A percentile compares a stretch with the other conserved stretches of the same genome.
These are phyloP conservation scores for Lutjanus erythropterus DNA, from an alignment of 2,113 vertebrate genomes.

Conservation along the genomic window DNA sequence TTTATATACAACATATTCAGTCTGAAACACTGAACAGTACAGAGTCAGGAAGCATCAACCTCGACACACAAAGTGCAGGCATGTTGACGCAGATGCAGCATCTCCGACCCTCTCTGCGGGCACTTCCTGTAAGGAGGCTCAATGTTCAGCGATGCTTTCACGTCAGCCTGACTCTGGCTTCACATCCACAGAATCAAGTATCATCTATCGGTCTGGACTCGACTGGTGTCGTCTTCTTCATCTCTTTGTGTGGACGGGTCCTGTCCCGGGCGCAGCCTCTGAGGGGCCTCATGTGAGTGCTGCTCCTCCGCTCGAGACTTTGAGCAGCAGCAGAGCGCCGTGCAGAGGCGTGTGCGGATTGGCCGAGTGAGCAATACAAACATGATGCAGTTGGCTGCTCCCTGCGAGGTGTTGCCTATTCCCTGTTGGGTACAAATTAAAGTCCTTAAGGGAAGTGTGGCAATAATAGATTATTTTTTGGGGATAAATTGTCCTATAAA, in stretches of 20 bases:
- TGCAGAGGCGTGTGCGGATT: conserved; percentile 85
- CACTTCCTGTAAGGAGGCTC: conserved; percentile 46
- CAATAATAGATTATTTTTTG: not conserved
- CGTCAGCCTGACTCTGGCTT: not conserved
- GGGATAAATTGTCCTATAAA: not conserved
- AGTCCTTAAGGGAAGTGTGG: not conserved
- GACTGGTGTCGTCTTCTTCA: conserved; percentile 17
- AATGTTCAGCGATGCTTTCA: not conserved
- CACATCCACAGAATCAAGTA: not conserved
- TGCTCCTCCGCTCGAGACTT: not conserved
- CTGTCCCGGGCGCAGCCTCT: conserved; percentile 17
- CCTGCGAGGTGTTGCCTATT: conserved; percentile 96
- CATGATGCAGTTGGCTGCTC: conserved; percentile 96
- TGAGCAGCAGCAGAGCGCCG: conserved; percentile 79
- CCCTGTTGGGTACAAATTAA: conserved; percentile 84
- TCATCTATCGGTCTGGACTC: conserved; percentile 47
- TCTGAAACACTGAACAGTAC: not conserved
- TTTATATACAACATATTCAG: not conserved
- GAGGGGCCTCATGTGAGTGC: not conserved
- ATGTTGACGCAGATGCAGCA: conserved; percentile 53
- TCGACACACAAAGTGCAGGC: conserved; percentile 54
- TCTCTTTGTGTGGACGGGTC: conserved; percentile 37
- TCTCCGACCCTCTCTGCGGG: conserved; percentile 20
- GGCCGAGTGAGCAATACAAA: conserved; percentile 91
- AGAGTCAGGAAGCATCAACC: conserved; percentile 16